Evolutionary conservation across 1,140 invertebrate genomes (phyloP).

Genomic region (Drosophila guanche): DNA sequence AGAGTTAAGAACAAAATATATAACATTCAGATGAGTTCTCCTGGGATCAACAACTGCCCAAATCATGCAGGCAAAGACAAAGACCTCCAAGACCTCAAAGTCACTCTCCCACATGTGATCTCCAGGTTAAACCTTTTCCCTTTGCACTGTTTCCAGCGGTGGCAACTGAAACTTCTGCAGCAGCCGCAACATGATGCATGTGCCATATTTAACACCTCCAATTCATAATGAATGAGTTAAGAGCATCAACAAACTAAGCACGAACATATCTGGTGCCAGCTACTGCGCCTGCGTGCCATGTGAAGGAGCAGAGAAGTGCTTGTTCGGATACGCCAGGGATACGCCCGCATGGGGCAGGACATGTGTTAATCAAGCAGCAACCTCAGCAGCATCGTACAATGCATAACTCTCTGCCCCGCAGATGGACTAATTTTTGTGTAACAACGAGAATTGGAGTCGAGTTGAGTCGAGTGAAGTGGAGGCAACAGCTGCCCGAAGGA

Average conservation of each 20-base stretch:
- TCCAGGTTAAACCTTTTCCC: not conserved
- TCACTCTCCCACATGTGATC: too few species aligned
- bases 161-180: not conserved
- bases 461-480: slow-evolving; percentile 1
- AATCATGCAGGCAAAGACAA: too few species aligned
- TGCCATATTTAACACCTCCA: slow-evolving; percentile 73
- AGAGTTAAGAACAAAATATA: too few species aligned
- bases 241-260: slow-evolving; percentile 78
- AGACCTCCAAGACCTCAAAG: too few species aligned
- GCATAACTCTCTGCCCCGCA: slow-evolving; percentile 51
- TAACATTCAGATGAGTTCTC: too few species aligned
- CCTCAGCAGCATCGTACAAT: slow-evolving; percentile 58
- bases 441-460: not conserved
- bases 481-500: slow-evolving; percentile 45
- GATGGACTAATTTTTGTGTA: slow-evolving; percentile 56
- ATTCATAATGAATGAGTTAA: slow-evolving; percentile 82
- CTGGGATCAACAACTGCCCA: too few species aligned
- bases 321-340: slow-evolving; percentile 49
- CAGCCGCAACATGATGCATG: slow-evolving; percentile 44
- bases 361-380: slow-evolving; percentile 78
- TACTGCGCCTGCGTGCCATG: slow-evolving; percentile 28
- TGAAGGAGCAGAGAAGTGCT: slow-evolving; percentile 28
- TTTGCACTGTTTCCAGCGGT: not conserved
- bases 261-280: slow-evolving; percentile 57
- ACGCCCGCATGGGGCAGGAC: slow-evolving; percentile 75